Base-by-base conservation (phyloP, 2,797 vertebrate species). In the Triplophysa bombifrons region DNA sequence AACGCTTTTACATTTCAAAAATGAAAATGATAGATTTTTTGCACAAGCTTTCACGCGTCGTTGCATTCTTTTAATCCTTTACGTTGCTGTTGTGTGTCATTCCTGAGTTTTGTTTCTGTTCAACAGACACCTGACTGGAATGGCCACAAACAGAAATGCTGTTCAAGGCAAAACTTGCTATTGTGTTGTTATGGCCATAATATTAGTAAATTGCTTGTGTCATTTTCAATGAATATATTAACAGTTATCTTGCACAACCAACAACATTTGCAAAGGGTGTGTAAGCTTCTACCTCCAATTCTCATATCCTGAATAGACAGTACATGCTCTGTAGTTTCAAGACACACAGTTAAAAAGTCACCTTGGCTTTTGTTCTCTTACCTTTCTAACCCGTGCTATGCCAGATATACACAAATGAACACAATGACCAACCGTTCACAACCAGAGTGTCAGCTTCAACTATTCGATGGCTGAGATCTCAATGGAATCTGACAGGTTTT, bases 401-500 rank as follows among this genome's bases (percentile, higher is more conserved):
- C 5, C 5, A 71, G 30, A 78, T 38, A 30, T 30, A 5, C 19
- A 30, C 30, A 22, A 20, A n/a, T 30, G 16, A 34, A 68, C 25
- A n/a, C 56, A 60, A 60, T 3, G 2, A 3, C 14, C 51, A 55
- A 38, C 34, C 34, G 46, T 48, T 65, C 69, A 58, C 17, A 69
- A 11, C 60, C 38, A 55, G 10, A 25, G 16, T 58, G 41, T 82
- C 41, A 51, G 48, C 64, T 38, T 13, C 1, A 27, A 20, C 19
- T 63, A 22, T 78, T 12, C 51, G 34, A 68, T 53, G 48, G 27
- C 27, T 25, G 60, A 69, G 19, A 60, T 79, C n/a, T 66, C 41
- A 74, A 68, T 44, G 14, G 4, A 74, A 46, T 30, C 13, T 19
- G 60, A 65, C 50, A 22, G 51, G 65, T 76, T 72, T 13, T 72